Percentiles rank a stretch among this genome's conserved stretches.
Evolutionary conservation across 2,888 invertebrate genomes (phyloP).

Genomic region (Hemistola chrysoprasaria): DNA sequence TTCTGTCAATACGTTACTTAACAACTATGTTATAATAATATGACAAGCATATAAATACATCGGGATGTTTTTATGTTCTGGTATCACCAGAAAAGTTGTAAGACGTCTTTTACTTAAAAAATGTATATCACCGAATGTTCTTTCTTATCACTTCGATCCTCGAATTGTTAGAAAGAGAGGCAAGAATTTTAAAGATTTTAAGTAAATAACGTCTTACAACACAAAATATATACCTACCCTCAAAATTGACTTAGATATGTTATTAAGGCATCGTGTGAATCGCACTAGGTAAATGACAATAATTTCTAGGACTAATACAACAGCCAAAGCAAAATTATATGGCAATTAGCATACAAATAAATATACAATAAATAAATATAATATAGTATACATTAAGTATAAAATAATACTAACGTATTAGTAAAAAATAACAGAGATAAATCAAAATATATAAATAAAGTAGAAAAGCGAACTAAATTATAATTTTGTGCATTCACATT

Average conservation of each 20-base stretch:
- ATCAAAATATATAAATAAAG: conserved; percentile 78
- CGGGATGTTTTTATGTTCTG: conserved; percentile 49
- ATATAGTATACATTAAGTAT: conserved; percentile 41
- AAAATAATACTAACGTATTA: conserved; percentile 50
- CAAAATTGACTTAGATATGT: conserved; percentile 81
- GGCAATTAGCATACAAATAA: conserved; percentile 61
- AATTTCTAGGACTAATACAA: conserved; percentile 72
- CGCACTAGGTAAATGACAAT: conserved; percentile 75
- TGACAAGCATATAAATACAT: conserved; percentile 64
- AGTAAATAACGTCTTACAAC: conserved; percentile 56
- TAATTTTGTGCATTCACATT: conserved; percentile 76
- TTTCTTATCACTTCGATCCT: conserved; percentile 34
- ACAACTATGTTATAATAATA: conserved; percentile 74
- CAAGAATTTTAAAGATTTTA: conserved; percentile 46
- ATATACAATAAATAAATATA: conserved; percentile 44
- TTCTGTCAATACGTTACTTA: conserved; percentile 72
- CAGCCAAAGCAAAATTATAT: conserved; percentile 78
- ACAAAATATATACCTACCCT: conserved; percentile 57
- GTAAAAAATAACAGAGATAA: conserved; percentile 50
- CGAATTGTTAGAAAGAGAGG: conserved; percentile 40
- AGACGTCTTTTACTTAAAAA: conserved; percentile 45
- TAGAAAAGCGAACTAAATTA: conserved; percentile 64
- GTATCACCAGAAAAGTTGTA: conserved; percentile 47
- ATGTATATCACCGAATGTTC: conserved; percentile 36
- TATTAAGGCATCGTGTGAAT: conserved; percentile 82